Evolutionary conservation across 2,113 vertebrate species (phyloP), one percentile per base, ranked within the genome.

Genomic region (Pyrgilauda ruficollis): DNA sequence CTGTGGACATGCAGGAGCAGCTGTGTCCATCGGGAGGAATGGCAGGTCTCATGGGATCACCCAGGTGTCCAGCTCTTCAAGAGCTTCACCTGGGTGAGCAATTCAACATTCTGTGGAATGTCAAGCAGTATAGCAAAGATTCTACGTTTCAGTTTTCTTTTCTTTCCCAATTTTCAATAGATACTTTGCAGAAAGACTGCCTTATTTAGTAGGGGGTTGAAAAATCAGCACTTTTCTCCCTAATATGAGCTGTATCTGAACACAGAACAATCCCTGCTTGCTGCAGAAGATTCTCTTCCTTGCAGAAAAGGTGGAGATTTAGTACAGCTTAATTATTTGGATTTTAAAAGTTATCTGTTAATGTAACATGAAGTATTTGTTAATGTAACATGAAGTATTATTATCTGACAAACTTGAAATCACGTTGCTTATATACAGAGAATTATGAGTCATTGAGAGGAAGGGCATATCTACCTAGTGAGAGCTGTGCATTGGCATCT

Each of bases 1-100:
- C 16, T n/a, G 6, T 23, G 87, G 66, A 39, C 75, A 27, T 5
- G 56, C 18, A 56, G 68, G 26, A 56, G 6, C 30, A 66, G 58
- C 50, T 23, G 20, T 30, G 2, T 56, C 75, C 27, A 27, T 24
- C 46, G 73, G 67, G 33, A 75, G 75, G 9, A 50, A 19, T 14
- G 15, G 26, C 1, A 3, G 58, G 7, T 46, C 27, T 55, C 26
- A 8, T 0, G 2, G 35, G 31, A 21, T 50, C 23, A n/a, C 7
- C 39, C 55, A 79, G 35, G 47, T 59, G 23, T 49, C 69, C 10
- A 31, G 23, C 46, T 67, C 62, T 39, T 47, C 22, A 64, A 43
- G 39, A 58, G 10, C 35, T 82, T 67, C 13, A 7, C 1, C 4
- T 26, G 19, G 8, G 18, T 0, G 2, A n/a, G 7, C 2, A 15